These are phyloP conservation scores for Leistus spinibarbis DNA, from an alignment of 2,888 invertebrate genomes.

Conservation along the genomic window DNA sequence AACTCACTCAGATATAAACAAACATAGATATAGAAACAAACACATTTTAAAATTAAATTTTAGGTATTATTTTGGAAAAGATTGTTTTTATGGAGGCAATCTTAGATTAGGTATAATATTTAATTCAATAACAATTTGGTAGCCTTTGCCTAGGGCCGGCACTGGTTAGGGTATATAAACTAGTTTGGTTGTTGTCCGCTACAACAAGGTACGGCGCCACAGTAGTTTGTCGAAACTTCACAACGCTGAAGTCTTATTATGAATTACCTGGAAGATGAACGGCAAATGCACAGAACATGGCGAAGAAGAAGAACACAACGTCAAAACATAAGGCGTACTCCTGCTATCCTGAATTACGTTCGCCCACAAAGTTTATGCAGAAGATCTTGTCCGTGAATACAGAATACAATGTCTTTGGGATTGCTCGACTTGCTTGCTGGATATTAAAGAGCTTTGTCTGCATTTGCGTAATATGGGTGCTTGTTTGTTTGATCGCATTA, in stretches of 20 bases:
- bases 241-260: neutral
- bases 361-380: neutral
- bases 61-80: no score
- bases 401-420: neutral
- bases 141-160: no score
- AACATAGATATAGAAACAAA: no score
- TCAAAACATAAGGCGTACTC: neutral
- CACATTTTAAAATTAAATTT: no score
- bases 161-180: neutral
- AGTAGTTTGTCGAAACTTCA: neutral
- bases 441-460: conserved; percentile 7
- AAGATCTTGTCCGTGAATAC: neutral
- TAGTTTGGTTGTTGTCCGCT: neutral
- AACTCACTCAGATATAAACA: no score
- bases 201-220: neutral
- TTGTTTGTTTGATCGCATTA: neutral
- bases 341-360: neutral
- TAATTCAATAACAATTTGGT: no score
- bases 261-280: neutral
- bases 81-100: no score
- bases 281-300: neutral
- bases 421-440: neutral
- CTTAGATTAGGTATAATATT: no score
- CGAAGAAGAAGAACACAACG: neutral
- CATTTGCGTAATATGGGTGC: neutral